Percentiles rank a stretch among this genome's conserved stretches.
phyloP scores from a whole-genome alignment of 2,113 vertebrate species.

The Sciurus niger region DNA sequence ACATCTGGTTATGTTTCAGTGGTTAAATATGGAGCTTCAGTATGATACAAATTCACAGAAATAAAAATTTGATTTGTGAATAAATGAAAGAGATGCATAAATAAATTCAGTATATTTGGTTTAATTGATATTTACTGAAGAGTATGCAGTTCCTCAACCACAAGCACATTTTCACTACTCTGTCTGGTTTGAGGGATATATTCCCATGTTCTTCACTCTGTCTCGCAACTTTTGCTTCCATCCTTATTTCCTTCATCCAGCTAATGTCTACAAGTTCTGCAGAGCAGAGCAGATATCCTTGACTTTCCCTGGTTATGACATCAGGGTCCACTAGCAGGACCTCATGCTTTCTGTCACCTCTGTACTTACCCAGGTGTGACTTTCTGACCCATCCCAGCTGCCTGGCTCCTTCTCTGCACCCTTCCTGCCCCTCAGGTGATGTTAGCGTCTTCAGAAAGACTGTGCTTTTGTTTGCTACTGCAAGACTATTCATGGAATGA shows the following conservation, averaged over 20 bases:
- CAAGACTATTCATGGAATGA: not conserved
- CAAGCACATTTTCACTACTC: not conserved
- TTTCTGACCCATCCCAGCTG: not conserved
- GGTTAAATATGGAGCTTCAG: not conserved
- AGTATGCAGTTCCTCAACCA: not conserved
- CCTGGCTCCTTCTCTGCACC: not conserved
- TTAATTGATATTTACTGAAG: not conserved
- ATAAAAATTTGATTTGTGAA: not conserved
- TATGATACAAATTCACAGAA: constrained; percentile 15
- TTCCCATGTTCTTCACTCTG: not conserved
- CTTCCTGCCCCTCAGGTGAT: too few species aligned
- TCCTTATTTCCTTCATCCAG: not conserved
- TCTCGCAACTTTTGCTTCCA: not conserved
- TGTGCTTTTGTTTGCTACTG: not conserved
- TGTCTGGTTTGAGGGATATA: not conserved
- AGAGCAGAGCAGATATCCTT: not conserved
- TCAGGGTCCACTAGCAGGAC: not conserved
- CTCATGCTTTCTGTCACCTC: not conserved
- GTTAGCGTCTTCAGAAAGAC: not conserved
- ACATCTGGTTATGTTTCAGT: too few species aligned
- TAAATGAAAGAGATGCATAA: not conserved
- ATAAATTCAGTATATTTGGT: not conserved
- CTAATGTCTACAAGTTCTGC: not conserved
- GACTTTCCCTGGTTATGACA: not conserved
- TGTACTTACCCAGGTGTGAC: not conserved